Evolutionary conservation across 2,113 vertebrate species (phyloP).

Genomic region (Nanger granti): DNA sequence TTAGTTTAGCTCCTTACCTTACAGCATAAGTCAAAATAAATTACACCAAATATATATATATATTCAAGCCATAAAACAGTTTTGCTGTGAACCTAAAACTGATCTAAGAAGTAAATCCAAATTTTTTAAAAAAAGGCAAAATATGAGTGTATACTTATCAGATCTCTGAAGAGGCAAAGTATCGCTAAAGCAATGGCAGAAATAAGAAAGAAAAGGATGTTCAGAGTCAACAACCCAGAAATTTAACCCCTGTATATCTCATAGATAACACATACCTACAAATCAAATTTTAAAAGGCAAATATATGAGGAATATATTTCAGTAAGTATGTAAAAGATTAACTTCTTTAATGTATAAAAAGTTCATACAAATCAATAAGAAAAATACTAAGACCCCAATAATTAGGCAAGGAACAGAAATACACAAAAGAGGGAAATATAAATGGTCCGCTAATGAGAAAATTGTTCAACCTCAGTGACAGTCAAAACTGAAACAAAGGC

Average conservation of each 20-base stretch:
- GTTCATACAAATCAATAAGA: conserved; percentile 27
- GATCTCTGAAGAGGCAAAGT: neutral
- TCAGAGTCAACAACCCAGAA: conserved; percentile 28
- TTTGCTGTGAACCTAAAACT: conserved; percentile 24
- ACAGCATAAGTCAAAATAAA: conserved; percentile 25
- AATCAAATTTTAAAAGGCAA: conserved; percentile 16
- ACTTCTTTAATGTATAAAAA: conserved; percentile 50
- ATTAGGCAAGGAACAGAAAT: conserved; percentile 12
- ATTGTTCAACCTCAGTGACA: neutral
- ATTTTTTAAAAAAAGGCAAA: neutral
- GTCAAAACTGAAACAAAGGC: neutral
- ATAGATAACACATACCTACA: neutral
- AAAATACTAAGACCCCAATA: conserved; percentile 32
- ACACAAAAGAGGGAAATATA: conserved; percentile 2
- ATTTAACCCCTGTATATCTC: neutral
- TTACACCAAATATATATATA: neutral
- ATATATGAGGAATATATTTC: conserved; percentile 30
- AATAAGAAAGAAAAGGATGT: conserved; percentile 15
- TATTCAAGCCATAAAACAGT: neutral
- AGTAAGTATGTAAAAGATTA: conserved; percentile 21
- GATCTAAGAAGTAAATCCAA: conserved; percentile 3
- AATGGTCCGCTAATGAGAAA: neutral
- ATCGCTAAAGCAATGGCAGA: neutral
- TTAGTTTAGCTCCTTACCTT: conserved; percentile 20
- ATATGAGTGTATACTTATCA: neutral